phyloP scores from a whole-genome alignment of 2,797 vertebrate genomes.

The Microtus agrestis region DNA sequence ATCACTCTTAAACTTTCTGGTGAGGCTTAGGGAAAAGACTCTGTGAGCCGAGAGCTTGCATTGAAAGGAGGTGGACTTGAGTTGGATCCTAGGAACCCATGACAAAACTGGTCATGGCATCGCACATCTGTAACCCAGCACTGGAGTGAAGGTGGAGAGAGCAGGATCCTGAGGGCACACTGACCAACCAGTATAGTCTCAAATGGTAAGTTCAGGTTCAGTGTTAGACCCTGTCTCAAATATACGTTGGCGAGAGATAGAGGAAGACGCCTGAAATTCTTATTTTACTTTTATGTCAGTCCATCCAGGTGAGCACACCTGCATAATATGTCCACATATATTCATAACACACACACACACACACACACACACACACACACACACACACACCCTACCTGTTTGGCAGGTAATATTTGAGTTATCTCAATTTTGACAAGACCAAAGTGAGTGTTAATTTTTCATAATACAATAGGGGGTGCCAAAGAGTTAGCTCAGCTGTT shows the following conservation, averaged over 20 bases:
- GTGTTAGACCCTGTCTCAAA: background rate
- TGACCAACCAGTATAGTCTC: background rate
- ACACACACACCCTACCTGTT: background rate
- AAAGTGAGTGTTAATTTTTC: slow-evolving; percentile 23
- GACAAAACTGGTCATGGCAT: background rate
- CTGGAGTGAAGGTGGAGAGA: background rate
- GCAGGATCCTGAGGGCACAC: background rate
- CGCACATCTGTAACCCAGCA: too few species aligned
- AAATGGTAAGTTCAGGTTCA: background rate
- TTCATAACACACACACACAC: background rate
- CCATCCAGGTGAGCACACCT: too few species aligned
- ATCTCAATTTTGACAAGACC: background rate
- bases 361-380: background rate
- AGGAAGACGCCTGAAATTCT: background rate
- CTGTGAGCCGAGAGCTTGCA: background rate
- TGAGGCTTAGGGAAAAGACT: background rate
- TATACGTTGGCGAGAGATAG: background rate
- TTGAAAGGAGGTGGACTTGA: background rate
- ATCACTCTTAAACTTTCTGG: background rate
- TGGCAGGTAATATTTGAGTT: slow-evolving; percentile 51
- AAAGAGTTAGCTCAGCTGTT: background rate
- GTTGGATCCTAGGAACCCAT: too few species aligned
- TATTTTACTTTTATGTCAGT: background rate
- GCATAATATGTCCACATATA: background rate
- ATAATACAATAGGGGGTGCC: background rate